Evolutionary conservation across 2,888 invertebrate genomes (phyloP), one percentile per base, ranked within the genome.

Genomic region (Pseudococcus longispinus): DNA sequence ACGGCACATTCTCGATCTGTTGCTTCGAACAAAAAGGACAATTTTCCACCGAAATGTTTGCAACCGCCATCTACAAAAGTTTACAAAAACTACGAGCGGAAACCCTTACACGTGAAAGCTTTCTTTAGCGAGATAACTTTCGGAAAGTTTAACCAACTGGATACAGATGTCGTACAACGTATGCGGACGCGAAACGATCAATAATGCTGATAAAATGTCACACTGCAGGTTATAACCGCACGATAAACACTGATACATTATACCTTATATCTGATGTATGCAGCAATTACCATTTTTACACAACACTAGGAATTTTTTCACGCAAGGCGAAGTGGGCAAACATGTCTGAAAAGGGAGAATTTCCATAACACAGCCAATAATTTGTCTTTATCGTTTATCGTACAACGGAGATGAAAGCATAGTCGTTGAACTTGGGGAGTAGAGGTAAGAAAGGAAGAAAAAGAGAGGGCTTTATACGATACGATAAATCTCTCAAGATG

Each of bases 401-500:
- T 60, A 23, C 60, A 60, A 9, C 20, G 20, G 5, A 42, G 2
- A 20, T 20, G 20, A 80, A 74, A 20, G 42, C 29, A 29, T 70
- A 0, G 29, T 2, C 60, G 32, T 70, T 29, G n/a, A 29, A 13
- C 60, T 23, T 6, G n/a, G 20, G n/a, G n/a, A n/a, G n/a, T n/a
- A n/a, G n/a, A 5, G 11, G 18, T 15, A 37, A 18, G 77, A 18
- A 77, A 77, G 11, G 20, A 80, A 80, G 20, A 80, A 80, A 80
- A 42, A 80, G 42, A 74, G 29, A 60, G 20, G 55, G 55, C 42
- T 42, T 20, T 20, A 80, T 29, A 42, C 42, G 20, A 42, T 23
- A 42, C 42, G 77, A 80, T 80, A 80, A 80, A 80, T 80, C 77
- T 80, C 42, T 42, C 42, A 80, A 80, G 77, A 42, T 42, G 42